These are phyloP conservation scores for Taenioides sp. DNA, from an alignment of 2,797 vertebrate species.

Conservation along the genomic window DNA sequence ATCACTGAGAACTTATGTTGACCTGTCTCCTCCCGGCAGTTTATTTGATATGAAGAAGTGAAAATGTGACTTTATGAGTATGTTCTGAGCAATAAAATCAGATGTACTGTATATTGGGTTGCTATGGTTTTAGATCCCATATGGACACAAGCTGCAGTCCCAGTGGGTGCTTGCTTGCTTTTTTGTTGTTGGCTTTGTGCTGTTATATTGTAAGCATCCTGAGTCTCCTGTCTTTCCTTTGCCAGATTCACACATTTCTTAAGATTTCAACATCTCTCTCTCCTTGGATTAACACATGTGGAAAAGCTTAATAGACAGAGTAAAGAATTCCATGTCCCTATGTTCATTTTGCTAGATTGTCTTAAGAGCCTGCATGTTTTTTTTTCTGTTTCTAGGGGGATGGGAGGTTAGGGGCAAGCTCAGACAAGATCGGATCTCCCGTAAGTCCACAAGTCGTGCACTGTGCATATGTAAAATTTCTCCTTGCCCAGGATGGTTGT, in stretches of 20 bases:
- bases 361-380: conserved; percentile 5
- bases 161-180: neutral
- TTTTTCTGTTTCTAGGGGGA: conserved; percentile 2
- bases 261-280: conserved; percentile 1
- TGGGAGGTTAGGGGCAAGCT: conserved; percentile 6
- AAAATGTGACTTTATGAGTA: neutral
- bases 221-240: neutral
- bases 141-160: neutral
- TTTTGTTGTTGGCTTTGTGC: conserved; percentile 2
- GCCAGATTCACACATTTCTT: neutral
- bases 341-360: conserved; percentile 5
- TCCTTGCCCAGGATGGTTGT: conserved; percentile 20
- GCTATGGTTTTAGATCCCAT: conserved; percentile 4
- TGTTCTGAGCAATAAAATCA: neutral
- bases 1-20: neutral
- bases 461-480: neutral
- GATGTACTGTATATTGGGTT: neutral
- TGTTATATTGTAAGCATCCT: neutral
- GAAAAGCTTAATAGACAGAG: neutral
- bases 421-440: conserved; percentile 11
- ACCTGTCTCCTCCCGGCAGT: too few species aligned
- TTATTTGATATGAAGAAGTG: neutral
- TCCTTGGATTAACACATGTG: conserved; percentile 9
- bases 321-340: neutral
- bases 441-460: neutral